A percentile compares a stretch with the other conserved stretches of the same genome.
Evolutionary conservation across 2,797 vertebrate species (phyloP).

Genomic region (Amblyraja radiata): DNA sequence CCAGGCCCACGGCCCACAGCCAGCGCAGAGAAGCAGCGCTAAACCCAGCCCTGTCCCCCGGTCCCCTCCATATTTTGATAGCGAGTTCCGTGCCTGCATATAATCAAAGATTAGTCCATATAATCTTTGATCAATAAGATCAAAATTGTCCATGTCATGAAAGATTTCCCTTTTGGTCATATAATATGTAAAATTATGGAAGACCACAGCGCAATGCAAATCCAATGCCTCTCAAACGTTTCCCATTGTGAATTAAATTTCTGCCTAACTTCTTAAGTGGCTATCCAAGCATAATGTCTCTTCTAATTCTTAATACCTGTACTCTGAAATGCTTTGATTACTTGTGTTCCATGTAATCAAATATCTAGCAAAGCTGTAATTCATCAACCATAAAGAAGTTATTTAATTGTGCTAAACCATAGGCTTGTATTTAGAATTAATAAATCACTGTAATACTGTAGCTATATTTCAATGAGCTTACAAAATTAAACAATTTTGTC

Average conservation of each 20-base stretch:
- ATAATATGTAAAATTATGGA: neutral
- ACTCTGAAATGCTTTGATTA: neutral
- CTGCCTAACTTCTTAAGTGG: neutral
- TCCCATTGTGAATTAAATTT: neutral
- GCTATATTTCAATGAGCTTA: neutral
- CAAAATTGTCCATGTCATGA: neutral
- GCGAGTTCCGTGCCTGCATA: too few species aligned
- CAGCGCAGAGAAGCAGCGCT: too few species aligned
- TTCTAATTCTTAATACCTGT: neutral
- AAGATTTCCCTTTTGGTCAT: neutral
- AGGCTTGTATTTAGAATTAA: neutral
- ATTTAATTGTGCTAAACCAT: neutral
- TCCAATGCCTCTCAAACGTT: neutral
- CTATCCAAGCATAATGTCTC: neutral
- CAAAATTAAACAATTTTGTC: neutral
- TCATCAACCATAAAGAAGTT: neutral
- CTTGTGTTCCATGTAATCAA: neutral
- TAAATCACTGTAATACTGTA: neutral
- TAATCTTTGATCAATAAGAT: too few species aligned
- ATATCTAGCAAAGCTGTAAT: neutral
- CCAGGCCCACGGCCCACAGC: too few species aligned
- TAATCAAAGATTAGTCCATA: too few species aligned
- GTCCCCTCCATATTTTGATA: too few species aligned
- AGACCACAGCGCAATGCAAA: neutral
- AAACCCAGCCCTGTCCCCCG: too few species aligned